Evolutionary conservation across 92 coral and sea anemone species (phyloP), one percentile per base, ranked within the genome.

Genomic region (Epizoanthus rinbou): DNA sequence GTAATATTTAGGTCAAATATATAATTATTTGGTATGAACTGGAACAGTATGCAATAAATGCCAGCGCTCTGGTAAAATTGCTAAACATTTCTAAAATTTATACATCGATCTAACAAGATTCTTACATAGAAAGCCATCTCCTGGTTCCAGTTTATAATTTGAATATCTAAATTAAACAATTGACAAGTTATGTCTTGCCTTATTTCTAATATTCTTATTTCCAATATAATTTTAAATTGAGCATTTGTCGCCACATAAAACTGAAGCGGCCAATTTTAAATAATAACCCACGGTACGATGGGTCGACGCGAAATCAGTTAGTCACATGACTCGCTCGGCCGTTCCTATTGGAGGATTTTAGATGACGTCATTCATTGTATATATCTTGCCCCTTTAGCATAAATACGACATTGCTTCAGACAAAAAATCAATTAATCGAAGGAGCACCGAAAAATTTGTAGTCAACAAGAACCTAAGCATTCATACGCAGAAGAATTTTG

Each of bases 1-100:
- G 53, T 0, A 11, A 11, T 41, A 43, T 57, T 76, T 59, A 59
- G 33, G 63, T 78, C 82, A 78, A 37, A 76, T 62, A 78, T 78
- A 60, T 78, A 78, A 53, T 57, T 78, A 41, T 78, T 39, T 60
- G 21, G 24, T 78, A 10, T 47, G 22, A 21, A 60, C 28, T 39
- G 9, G 33, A 41, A 60, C 54, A 41, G 57, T 6, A 39, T 76
- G 54, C 82, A 35, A 22, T 18, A 62, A 22, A 62, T 53, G 10
- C 15, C 37, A 62, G 45, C 2, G 62, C 62, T 59, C 37, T 58
- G 56, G 47, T 35, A 21, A 59, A 59, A 52, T 21, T 33, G 58
- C 66, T 21, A 78, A 19, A 37, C 6, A 6, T 37, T 45, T 37
- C 16, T 18, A 15, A 8, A 62, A 22, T 63, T 37, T 78, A 43